Base-by-base conservation (phyloP, 2,797 vertebrate genomes). In the Cossypha niveicapilla region DNA sequence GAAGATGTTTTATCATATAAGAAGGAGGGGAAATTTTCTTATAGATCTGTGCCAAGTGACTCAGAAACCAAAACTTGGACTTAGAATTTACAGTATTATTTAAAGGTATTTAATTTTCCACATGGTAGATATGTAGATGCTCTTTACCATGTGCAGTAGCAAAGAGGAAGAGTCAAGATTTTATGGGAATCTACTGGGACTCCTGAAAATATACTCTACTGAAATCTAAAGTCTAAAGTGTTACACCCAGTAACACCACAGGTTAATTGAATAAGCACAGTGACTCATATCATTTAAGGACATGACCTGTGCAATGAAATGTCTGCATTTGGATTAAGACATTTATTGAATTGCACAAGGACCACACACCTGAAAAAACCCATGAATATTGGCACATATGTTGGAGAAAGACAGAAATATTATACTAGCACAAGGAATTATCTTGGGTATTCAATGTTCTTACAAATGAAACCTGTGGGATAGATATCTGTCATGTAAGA, bases 41-140 rank as follows among this genome's bases (percentile, higher is more conserved):
- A 39, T n/a, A 81, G 54, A 24, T 3, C 4, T 58, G 3, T 42
- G 39, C 30, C 21, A 42, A 57, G 9, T 53, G 8, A 86, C 39
- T 21, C 18, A 41, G 34, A 58, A 88, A 61, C 71, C 28, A 77
- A 66, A 45, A 21, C 22, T 23, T 74, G 39, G 30, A 67, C 11
- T 44, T 51, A 24, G 27, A 67, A 58, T 80, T 51, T 56, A 34
- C 16, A 63, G 11, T 23, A n/a, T 37, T 89, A 21, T 63, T 74
- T 15, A 54, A 32, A 80, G 6, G 1, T 51, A 66, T 54, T 90
- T 5, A 0, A 24, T 78, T 86, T 86, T 48, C 71, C 16, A 67
- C 3, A 4, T 13, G 4, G 4, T 37, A 84, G 9, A 9, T 32
- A 25, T 7, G 9, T 8, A 45, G 7, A 1, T 3, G 10, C 8